These are phyloP conservation scores for Zoroaster sp. DNA, from an alignment of 53 echinoderm and acorn worm genomes.

Conservation along the genomic window DNA sequence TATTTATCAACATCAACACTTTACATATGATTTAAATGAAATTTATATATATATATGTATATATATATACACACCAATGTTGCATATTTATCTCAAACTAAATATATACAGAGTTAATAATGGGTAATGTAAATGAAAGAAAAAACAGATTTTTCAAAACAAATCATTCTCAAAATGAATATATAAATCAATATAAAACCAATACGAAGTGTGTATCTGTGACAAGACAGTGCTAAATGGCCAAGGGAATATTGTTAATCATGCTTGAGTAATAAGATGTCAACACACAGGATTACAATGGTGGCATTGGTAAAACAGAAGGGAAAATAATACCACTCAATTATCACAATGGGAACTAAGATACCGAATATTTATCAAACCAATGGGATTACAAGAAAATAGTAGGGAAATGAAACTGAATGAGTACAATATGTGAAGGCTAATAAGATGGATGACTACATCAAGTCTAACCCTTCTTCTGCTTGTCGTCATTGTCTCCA, in stretches of 20 bases:
- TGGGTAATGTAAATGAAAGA: background rate
- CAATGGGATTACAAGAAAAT: background rate
- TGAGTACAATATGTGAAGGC: background rate
- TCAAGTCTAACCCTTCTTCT: conserved; percentile 33
- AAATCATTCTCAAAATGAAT: background rate
- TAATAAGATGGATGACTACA: background rate
- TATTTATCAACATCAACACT: background rate
- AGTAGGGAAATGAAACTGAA: background rate
- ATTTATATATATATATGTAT: background rate
- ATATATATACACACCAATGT: too few species aligned
- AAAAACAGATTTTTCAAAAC: background rate
- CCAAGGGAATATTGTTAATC: conserved; percentile 2
- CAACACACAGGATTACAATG: background rate
- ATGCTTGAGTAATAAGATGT: conserved; percentile 20
- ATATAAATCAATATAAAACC: background rate
- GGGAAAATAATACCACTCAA: conserved; percentile 6
- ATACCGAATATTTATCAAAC: background rate
- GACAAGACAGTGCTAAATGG: conserved; percentile 18
- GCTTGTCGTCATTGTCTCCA: background rate
- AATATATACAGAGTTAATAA: too few species aligned
- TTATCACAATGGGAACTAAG: background rate
- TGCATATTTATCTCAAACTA: too few species aligned
- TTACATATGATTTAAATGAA: background rate
- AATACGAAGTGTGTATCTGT: background rate
- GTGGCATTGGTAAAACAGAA: background rate